Percentiles rank a stretch among this genome's conserved stretches.
These are phyloP conservation scores for Rhimphoctona megacephalus DNA, from an alignment of 2,888 invertebrate species.

Conservation along the genomic window DNA sequence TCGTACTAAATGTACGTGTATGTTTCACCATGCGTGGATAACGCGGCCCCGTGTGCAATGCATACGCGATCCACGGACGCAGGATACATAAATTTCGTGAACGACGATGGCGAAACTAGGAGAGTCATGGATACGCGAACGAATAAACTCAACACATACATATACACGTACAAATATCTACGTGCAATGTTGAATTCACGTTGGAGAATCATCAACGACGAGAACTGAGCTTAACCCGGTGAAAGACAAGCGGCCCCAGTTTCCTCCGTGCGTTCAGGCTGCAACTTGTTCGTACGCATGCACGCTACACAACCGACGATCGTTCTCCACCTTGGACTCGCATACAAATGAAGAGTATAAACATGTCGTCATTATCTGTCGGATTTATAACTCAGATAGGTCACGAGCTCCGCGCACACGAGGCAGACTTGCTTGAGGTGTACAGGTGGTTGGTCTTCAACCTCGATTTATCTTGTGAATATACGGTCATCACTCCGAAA, in stretches of 20 bases:
- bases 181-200: constrained; percentile 1
- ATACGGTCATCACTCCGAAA: not conserved
- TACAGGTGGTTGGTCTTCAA: constrained; percentile 58
- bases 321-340: constrained; percentile 74
- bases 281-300: constrained; percentile 39
- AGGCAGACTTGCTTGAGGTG: constrained; percentile 41
- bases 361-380: constrained; percentile 83
- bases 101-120: constrained; percentile 70
- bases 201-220: constrained; percentile 39
- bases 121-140: constrained; percentile 72
- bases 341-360: constrained; percentile 84
- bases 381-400: constrained; percentile 81
- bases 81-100: constrained; percentile 79
- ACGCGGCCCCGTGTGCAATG: constrained; percentile 67
- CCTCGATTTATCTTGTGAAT: constrained; percentile 13
- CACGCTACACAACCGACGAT: constrained; percentile 70
- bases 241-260: constrained; percentile 72
- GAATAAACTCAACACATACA: constrained; percentile 19
- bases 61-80: constrained; percentile 69
- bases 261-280: constrained; percentile 53
- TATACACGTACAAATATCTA: not conserved
- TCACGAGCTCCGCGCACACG: constrained; percentile 54
- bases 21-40: constrained; percentile 76
- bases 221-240: constrained; percentile 64
- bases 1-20: constrained; percentile 62